phyloP scores from a whole-genome alignment of 2,888 invertebrate species.

The Thecophora atra region DNA sequence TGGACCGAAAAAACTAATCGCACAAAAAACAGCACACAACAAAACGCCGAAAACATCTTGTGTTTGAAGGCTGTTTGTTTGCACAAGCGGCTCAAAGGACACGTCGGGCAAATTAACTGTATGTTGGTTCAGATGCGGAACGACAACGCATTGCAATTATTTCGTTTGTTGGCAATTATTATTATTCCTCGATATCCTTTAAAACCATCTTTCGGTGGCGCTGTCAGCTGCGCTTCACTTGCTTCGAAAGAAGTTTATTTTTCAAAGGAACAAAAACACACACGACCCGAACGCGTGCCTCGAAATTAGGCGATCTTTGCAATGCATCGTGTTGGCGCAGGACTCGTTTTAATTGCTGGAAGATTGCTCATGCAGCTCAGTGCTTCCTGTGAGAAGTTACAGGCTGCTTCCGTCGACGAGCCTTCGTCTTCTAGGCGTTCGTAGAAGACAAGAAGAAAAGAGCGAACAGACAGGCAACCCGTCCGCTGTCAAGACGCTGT shows the following conservation, averaged over 20 bases:
- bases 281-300: slow-evolving; percentile 1
- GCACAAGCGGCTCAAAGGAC: slow-evolving; percentile 19
- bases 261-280: slow-evolving; percentile 1
- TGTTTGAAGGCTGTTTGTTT: background rate
- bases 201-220: slow-evolving; percentile 19
- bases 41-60: background rate
- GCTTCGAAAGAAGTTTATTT: slow-evolving; percentile 16
- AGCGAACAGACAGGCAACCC: no score
- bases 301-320: background rate
- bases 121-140: slow-evolving; percentile 22
- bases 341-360: slow-evolving; percentile 32
- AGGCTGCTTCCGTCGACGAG: no score
- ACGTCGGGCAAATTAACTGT: slow-evolving; percentile 30
- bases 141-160: slow-evolving; percentile 24
- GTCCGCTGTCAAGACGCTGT: no score
- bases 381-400: background rate
- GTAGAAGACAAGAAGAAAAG: no score
- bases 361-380: slow-evolving; percentile 26
- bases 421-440: no score
- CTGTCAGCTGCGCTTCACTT: slow-evolving; percentile 20
- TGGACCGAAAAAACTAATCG: slow-evolving; percentile 23
- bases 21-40: slow-evolving; percentile 10
- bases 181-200: slow-evolving; percentile 31
- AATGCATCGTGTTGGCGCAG: background rate
- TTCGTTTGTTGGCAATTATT: slow-evolving; percentile 35